Percentiles rank a stretch among this genome's conserved stretches.
Conservation (phyloP, 2,888 invertebrate genomes). For the Endomychus coccineus region DNA sequence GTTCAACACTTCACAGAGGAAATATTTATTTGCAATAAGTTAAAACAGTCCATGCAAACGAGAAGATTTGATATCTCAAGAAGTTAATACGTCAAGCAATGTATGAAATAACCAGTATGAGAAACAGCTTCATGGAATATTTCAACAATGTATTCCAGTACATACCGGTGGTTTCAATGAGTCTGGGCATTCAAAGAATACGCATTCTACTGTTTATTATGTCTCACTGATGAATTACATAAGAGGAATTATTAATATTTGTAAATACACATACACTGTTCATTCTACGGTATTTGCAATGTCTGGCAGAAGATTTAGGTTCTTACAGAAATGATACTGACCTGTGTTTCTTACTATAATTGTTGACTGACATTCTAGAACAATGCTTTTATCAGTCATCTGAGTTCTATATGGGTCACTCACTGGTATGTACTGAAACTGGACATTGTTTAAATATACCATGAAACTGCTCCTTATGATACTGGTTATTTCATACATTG, state of each 20-base stretch:
- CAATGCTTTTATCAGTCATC: too few relatives aligned
- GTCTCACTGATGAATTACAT: slow-evolving; percentile 35
- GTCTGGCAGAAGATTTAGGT: too few relatives aligned
- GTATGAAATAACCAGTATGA: slow-evolving; percentile 12
- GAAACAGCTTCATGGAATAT: slow-evolving; percentile 18
- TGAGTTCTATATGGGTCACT: too few relatives aligned
- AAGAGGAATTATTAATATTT: slow-evolving; percentile 32
- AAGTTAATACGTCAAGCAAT: slow-evolving; percentile 14
- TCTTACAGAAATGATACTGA: too few relatives aligned
- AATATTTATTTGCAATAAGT: slow-evolving; percentile 14
- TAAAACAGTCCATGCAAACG: slow-evolving; percentile 12
- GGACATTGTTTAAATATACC: slow-evolving; percentile 27
- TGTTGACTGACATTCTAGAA: too few relatives aligned
- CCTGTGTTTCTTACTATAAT: too few relatives aligned
- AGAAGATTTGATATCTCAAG: slow-evolving; percentile 12
- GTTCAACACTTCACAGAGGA: slow-evolving; percentile 9
- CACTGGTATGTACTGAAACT: slow-evolving; percentile 23
- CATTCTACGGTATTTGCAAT: too few relatives aligned
- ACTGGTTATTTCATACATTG: slow-evolving; percentile 13
- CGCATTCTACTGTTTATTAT: slow-evolving; percentile 37
- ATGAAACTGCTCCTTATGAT: slow-evolving; percentile 13
- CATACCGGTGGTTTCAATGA: slow-evolving; percentile 26
- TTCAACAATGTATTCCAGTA: slow-evolving; percentile 25
- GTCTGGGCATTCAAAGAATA: slow-evolving; percentile 29
- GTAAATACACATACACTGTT: slow-evolving; percentile 19